Evolutionary conservation across 1,140 invertebrate species (phyloP), one percentile per base, ranked within the genome.

Genomic region (Geopemphigus sp.): DNA sequence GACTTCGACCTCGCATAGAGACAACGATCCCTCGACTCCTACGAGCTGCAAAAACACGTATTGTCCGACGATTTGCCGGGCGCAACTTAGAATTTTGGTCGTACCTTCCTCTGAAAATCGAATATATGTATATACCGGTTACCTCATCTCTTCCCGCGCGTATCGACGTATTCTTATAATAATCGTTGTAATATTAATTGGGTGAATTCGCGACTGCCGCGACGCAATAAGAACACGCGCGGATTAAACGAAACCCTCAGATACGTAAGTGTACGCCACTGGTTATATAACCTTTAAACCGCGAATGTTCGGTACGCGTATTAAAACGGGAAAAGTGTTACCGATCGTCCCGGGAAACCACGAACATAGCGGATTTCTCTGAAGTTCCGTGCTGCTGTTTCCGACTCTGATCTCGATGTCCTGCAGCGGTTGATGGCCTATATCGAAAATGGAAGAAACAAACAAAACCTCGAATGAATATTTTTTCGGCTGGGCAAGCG

Each of bases 271-370:
- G n/a, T n/a, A n/a, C n/a, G n/a, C n/a, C n/a, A n/a, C n/a, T n/a
- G n/a, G n/a, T n/a, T n/a, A n/a, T n/a, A n/a, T n/a, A n/a, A n/a
- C n/a, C n/a, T n/a, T n/a, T n/a, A n/a, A 39, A 39, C 8, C 32
- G 32, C 32, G 8, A 39, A 39, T 39, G 8, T 39, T 39, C 8
- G 8, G 3, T 39, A 39, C 8, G 32, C 8, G 32, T 39, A 39
- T 4, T 39, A 39, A 39, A n/a, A 39, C 8, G 32, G 3, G 32
- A 39, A 39, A 4, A 39, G 8, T 39, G 32, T 88, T 86, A 94
- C 93, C 92, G 63, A 95, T 90, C n/a, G 93, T 94, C 74, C 94
- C 94, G 0, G 95, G 94, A 86, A 94, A 95, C 95, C 95, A 97
- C 17, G 94, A 93, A 84, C 95, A 97, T 1, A 97, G 86, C 53